A percentile compares a stretch with the other conserved stretches of the same genome.
phyloP scores from a whole-genome alignment of 2,797 vertebrate species.

The Hemibagrus guttatus region DNA sequence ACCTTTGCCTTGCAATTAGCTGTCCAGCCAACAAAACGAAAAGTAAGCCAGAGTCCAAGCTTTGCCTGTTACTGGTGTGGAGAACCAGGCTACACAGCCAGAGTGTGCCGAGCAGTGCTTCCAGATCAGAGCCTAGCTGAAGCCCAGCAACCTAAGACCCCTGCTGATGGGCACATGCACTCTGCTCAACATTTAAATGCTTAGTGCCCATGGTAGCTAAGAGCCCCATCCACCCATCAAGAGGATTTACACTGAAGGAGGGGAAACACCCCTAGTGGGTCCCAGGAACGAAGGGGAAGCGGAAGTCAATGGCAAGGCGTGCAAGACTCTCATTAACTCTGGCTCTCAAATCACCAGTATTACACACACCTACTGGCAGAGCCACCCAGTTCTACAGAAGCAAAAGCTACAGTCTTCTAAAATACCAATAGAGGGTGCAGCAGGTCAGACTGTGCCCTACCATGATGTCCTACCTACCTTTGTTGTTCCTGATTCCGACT shows the following conservation, averaged over 20 bases:
- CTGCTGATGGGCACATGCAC: not conserved
- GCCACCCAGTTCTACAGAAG: conserved; percentile 42
- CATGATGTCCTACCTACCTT: too few relatives aligned
- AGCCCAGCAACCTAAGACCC: not conserved
- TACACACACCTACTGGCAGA: conserved; percentile 42
- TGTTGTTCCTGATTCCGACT: conserved; percentile 51
- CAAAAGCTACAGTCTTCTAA: too few relatives aligned
- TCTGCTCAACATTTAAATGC: not conserved
- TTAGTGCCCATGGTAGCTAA: conserved; percentile 16
- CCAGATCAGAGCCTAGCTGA: not conserved
- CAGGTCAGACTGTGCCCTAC: too few relatives aligned
- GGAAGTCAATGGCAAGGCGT: conserved; percentile 49
- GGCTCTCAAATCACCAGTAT: conserved; percentile 59
- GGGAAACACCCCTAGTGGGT: conserved; percentile 3
- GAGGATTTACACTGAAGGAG: not conserved
- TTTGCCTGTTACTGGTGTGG: not conserved
- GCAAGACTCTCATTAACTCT: conserved; percentile 57
- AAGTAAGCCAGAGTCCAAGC: not conserved
- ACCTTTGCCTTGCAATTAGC: not conserved
- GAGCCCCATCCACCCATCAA: not conserved
- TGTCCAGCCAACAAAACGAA: not conserved
- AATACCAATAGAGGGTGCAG: too few relatives aligned
- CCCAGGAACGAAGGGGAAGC: conserved; percentile 50
- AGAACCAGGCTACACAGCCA: not conserved
- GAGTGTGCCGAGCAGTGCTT: not conserved